Percentiles rank a stretch among this genome's conserved stretches.
Evolutionary conservation across 2,113 vertebrate species (phyloP).

Genomic region (Heterochromis multidens): DNA sequence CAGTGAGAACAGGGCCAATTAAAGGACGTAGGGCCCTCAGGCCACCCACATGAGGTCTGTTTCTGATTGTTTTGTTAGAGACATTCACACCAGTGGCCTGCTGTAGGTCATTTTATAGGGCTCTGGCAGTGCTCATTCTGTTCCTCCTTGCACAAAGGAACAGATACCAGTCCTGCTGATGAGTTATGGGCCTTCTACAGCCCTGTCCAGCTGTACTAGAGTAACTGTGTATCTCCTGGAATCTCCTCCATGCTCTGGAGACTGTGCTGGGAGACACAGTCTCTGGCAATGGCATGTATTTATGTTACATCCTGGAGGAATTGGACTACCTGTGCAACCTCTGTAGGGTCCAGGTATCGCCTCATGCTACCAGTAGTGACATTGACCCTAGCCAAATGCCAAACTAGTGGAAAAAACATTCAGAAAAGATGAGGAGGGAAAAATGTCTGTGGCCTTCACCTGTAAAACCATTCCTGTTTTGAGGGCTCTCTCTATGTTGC

Average conservation of each 20-base stretch:
- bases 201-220: not conserved
- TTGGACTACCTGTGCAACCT: not conserved
- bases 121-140: not conserved
- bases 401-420: no score
- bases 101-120: not conserved
- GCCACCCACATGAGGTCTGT: not conserved
- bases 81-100: not conserved
- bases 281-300: not conserved
- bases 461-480: not conserved
- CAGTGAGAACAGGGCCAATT: not conserved
- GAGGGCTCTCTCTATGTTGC: not conserved
- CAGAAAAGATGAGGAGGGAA: not conserved
- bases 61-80: not conserved
- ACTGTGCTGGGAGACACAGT: not conserved
- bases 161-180: not conserved
- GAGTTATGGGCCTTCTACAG: not conserved
- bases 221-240: not conserved
- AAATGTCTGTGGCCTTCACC: not conserved
- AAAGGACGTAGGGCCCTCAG: rapidly evolving
- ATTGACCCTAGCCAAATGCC: no score
- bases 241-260: no score
- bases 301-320: not conserved
- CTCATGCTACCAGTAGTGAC: not conserved
- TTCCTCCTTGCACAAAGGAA: not conserved
- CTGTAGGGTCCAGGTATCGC: not conserved